Evolutionary conservation across 1,140 invertebrate genomes (phyloP).

Genomic region (Vanessa tameamea): DNA sequence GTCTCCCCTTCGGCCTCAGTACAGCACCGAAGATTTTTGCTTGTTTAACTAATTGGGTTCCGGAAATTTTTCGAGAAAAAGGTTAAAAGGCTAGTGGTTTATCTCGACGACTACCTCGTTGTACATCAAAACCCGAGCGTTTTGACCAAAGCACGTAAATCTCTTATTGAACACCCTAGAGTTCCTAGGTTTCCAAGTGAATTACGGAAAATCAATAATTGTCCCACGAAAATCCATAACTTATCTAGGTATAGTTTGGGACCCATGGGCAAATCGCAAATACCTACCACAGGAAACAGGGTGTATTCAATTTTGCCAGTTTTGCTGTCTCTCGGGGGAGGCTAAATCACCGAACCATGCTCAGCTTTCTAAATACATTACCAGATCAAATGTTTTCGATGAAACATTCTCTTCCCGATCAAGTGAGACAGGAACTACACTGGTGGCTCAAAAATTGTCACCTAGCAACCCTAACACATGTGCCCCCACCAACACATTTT

Average conservation of each 20-base stretch:
- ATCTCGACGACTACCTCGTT: background rate
- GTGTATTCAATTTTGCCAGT: constrained; percentile 74
- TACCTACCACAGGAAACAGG: constrained; percentile 19
- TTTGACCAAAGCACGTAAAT: background rate
- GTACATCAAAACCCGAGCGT: background rate
- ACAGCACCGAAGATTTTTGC: background rate
- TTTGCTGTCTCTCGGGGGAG: constrained; percentile 79
- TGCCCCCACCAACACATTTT: constrained; percentile 34
- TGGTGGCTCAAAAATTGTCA: constrained; percentile 39
- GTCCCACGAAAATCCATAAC: background rate
- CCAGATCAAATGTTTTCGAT: background rate
- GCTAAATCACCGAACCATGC: constrained; percentile 29
- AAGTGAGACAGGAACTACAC: constrained; percentile 1
- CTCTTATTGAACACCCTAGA: background rate
- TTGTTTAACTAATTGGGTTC: background rate
- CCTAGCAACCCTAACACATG: constrained; percentile 6
- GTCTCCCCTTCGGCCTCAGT: constrained; percentile 11
- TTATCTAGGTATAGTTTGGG: constrained; percentile 45
- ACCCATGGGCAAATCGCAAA: constrained; percentile 34
- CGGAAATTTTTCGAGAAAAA: background rate
- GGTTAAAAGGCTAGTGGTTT: background rate
- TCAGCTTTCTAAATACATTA: constrained; percentile 15
- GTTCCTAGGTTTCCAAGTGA: background rate
- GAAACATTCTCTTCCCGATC: background rate
- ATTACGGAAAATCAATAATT: constrained; percentile 37